Percentiles rank a stretch among this genome's conserved stretches.
Conservation (phyloP, 1,140 invertebrate genomes). For the Oryctes rhinoceros region DNA sequence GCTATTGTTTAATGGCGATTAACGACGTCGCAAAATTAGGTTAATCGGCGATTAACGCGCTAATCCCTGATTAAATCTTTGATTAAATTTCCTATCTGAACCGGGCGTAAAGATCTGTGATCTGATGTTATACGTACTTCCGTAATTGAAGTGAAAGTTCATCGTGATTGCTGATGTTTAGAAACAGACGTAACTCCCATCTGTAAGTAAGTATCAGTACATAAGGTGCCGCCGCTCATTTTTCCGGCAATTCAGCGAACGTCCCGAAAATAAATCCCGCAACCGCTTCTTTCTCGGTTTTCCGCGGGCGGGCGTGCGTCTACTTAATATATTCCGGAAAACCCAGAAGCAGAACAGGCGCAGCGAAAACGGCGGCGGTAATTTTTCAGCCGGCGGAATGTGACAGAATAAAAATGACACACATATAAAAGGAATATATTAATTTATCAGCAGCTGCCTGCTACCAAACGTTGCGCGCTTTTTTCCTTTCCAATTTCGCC, state of each 20-base stretch:
- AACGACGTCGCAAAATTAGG: too few relatives aligned
- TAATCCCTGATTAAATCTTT: too few relatives aligned
- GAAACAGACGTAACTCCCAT: too few relatives aligned
- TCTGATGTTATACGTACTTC: too few relatives aligned
- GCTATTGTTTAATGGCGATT: too few relatives aligned
- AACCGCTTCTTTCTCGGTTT: background rate
- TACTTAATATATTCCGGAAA: constrained; percentile 27
- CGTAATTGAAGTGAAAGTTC: too few relatives aligned
- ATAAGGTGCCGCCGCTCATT: background rate
- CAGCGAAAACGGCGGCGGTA: constrained; percentile 4
- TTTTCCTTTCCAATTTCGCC: constrained; percentile 14
- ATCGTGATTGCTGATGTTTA: too few relatives aligned
- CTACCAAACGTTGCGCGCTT: constrained; percentile 12
- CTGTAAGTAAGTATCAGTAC: too few relatives aligned
- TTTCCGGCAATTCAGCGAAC: background rate
- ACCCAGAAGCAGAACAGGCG: background rate
- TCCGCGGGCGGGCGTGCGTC: background rate
- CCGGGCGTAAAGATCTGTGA: too few relatives aligned
- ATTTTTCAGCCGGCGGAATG: constrained; percentile 19
- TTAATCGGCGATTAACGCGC: too few relatives aligned
- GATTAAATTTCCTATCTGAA: too few relatives aligned
- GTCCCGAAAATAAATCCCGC: background rate
- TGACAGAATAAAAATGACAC: constrained; percentile 35
- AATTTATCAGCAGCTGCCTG: constrained; percentile 25
- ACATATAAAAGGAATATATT: constrained; percentile 30